Evolutionary conservation across 1,140 invertebrate species (phyloP), one percentile per base, ranked within the genome.

Genomic region (Wiebesia pumilae): DNA sequence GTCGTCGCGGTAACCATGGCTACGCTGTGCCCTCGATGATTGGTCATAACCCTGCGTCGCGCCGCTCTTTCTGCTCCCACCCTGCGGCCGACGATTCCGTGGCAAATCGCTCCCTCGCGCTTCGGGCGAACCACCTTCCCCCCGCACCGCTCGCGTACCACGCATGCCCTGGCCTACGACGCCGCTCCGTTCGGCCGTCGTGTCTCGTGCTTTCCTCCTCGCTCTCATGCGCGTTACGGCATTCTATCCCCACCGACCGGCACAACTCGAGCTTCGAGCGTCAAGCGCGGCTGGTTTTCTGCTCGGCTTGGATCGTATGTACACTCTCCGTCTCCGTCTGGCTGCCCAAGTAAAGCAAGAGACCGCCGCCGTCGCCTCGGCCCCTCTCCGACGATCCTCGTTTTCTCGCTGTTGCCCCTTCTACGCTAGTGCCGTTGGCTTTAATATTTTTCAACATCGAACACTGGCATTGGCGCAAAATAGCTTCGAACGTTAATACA

Each of bases 1-100:
- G 93, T 93, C 91, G 92, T 92, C 90, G 90, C 84, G 89, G 93
- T 94, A 92, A 90, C 91, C 92, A 94, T 94, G 90, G 91, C 89
- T 88, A 94, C 92, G 91, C 88, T 91, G 89, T 89, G 90, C 91
- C 90, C 90, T 91, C 86, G 89, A 89, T 91, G 90, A 91, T 91
- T 91, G 92, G 91, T 92, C 91, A 92, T 91, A 91, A 91, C 87
- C 90, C 88, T 88, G 82, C 84, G 85, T 81, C 67, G 88, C 54
- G 85, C 77, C 88, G 35, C 87, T 33, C 54, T 27, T 19, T 16
- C 51, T 9, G 7, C 38, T 47, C 83, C 73, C 73, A 12, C 12
- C 40, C 40, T 3, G 16, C 83, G 14, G 1, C 30, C 65, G n/a
- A 21, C 67, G 1, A 35, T 16, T 30, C 35, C 73, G 40, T 47